These are phyloP conservation scores for Andrena praecox DNA, from an alignment of 2,888 invertebrate genomes.

Conservation along the genomic window DNA sequence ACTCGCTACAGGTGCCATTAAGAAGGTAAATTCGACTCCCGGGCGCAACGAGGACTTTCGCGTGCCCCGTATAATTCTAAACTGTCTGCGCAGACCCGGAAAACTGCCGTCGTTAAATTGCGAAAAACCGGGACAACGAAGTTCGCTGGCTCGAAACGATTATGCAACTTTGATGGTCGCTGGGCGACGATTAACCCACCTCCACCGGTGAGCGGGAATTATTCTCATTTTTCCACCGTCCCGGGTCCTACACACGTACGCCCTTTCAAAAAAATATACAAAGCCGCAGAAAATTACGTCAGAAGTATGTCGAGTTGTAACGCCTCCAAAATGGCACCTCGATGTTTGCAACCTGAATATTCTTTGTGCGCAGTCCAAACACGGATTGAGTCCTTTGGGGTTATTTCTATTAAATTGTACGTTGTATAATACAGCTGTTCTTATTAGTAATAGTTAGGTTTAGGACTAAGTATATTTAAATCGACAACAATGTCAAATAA, in stretches of 20 bases:
- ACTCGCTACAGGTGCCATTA: background rate
- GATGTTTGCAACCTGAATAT: background rate
- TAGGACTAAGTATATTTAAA: no score
- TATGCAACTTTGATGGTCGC: background rate
- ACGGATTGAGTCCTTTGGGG: background rate
- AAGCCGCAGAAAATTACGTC: no score
- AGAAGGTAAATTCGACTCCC: background rate
- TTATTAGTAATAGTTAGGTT: no score
- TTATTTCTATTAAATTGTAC: background rate
- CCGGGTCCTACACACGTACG: no score
- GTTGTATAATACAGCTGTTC: no score
- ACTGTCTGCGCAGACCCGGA: background rate
- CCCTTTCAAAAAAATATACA: background rate
- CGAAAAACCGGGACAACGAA: background rate
- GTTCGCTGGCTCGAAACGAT: constrained; percentile 1
- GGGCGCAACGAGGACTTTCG: background rate
- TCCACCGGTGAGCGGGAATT: background rate
- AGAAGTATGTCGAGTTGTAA: no score
- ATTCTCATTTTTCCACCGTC: background rate
- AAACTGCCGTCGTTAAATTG: background rate
- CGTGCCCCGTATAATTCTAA: background rate
- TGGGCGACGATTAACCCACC: background rate
- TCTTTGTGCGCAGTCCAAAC: background rate
- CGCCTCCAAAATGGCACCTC: background rate
- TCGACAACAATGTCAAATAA: no score